Evolutionary conservation across 2,113 vertebrate genomes (phyloP).

Genomic region (Tiliqua scincoides): DNA sequence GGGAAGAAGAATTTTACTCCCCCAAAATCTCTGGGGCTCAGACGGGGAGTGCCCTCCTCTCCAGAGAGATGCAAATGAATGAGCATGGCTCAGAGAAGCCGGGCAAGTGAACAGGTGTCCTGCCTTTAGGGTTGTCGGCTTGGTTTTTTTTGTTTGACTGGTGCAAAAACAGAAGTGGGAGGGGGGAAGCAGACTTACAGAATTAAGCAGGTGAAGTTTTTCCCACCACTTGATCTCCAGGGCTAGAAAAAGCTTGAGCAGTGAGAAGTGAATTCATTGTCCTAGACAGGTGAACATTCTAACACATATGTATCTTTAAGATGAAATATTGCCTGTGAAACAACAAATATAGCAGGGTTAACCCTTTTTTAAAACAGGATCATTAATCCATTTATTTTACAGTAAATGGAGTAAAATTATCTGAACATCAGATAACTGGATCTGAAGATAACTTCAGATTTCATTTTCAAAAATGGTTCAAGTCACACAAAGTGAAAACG

Average conservation of each 20-base stretch:
- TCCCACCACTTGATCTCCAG: no score
- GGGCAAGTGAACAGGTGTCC: no score
- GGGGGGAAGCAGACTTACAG: no score
- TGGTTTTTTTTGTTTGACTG: neutral
- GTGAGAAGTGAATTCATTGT: no score
- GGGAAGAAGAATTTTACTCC: conserved; percentile 38
- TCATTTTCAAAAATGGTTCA: neutral
- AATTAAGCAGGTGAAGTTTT: neutral
- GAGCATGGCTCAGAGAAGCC: neutral
- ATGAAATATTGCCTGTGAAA: no score
- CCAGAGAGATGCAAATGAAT: conserved; percentile 12
- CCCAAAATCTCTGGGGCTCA: conserved; percentile 19
- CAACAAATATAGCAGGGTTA: no score
- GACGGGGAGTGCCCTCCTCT: neutral
- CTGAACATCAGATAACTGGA: no score
- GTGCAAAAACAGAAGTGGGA: neutral
- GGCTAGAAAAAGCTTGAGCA: no score
- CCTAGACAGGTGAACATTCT: no score
- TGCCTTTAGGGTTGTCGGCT: conserved; percentile 4
- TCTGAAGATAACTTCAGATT: neutral
- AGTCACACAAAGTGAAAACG: neutral
- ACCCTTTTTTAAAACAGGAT: neutral
- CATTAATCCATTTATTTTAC: neutral
- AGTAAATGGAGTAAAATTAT: no score
- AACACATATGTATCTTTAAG: no score